phyloP scores from a whole-genome alignment of 1,140 invertebrate species.

The Dufourea novaeangliae region DNA sequence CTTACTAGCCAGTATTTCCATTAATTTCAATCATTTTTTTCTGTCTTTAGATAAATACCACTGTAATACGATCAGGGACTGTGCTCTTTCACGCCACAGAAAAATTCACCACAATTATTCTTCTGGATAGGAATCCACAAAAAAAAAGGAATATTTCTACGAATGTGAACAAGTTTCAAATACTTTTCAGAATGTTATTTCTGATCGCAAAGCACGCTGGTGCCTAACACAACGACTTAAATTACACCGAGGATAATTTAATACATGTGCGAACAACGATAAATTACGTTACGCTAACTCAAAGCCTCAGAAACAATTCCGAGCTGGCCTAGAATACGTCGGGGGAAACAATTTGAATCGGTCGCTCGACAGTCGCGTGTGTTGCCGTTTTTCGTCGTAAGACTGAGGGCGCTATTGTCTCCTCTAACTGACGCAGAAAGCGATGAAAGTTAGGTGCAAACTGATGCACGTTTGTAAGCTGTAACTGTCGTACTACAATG shows the following conservation, averaged over 20 bases:
- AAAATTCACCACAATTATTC: no score
- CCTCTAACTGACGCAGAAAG: slow-evolving; percentile 26
- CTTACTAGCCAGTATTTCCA: no score
- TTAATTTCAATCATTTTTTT: no score
- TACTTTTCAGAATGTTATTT: neutral
- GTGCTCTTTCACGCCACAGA: no score
- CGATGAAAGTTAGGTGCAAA: slow-evolving; percentile 56
- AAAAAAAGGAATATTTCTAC: neutral
- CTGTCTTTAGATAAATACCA: no score
- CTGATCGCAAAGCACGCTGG: neutral
- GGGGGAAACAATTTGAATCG: neutral
- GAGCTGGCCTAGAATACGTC: neutral
- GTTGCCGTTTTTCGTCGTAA: neutral
- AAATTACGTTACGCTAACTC: neutral
- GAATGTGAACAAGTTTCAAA: neutral
- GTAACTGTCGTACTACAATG: slow-evolving; percentile 39
- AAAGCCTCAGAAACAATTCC: neutral
- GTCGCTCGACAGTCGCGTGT: neutral
- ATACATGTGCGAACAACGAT: neutral
- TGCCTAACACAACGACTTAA: neutral
- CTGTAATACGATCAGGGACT: no score
- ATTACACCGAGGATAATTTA: neutral
- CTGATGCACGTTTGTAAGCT: slow-evolving; percentile 54
- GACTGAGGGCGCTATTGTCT: neutral
- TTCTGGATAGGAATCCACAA: no score